Evolutionary conservation across 2,888 invertebrate genomes (phyloP), one percentile per base, ranked within the genome.

Genomic region (Amiota communis): DNA sequence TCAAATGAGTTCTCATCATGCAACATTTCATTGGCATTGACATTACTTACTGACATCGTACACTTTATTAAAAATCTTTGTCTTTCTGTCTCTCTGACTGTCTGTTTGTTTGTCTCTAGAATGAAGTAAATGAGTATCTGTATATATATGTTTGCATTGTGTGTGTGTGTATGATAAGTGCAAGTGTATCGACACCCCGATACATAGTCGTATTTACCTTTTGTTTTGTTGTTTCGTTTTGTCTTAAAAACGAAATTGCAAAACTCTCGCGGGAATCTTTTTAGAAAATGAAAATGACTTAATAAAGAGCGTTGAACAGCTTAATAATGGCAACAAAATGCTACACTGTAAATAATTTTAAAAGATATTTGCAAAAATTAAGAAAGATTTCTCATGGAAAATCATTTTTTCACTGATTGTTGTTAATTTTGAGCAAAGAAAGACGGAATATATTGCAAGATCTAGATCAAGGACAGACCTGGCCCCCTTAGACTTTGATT

Each of bases 1-100:
- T 78, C 72, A 82, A 79, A 78, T 76, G 78, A 76, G 76, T 72
- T 36, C 76, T 78, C 75, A 81, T 77, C 77, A 76, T 77, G 82
- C 76, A 80, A 74, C 76, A 79, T 78, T 77, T 78, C 82, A 83
- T 79, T 72, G 82, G 76, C 71, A 78, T 77, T 65, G 48, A 49
- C 65, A 65, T 65, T 65, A 15, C 15, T 17, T 73, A 79, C 75
- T 48, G 75, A 73, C 73, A 6, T 36, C 36, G 61, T 73, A 71
- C 74, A 76, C 76, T 77, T 77, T 78, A 75, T 76, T 77, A 76
- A 73, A 53, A 53, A 65, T 47, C 47, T 65, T 65, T 64, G 63
- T 64, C 13, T 64, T 36, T 6, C 36, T 6, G 36, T 36, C 36
- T 2, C 6, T 36, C 36, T 36, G 36, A 6, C 36, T 17, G n/a